Evolutionary conservation across 1,140 invertebrate species (phyloP).

Genomic region (Drosophila pectinifera): DNA sequence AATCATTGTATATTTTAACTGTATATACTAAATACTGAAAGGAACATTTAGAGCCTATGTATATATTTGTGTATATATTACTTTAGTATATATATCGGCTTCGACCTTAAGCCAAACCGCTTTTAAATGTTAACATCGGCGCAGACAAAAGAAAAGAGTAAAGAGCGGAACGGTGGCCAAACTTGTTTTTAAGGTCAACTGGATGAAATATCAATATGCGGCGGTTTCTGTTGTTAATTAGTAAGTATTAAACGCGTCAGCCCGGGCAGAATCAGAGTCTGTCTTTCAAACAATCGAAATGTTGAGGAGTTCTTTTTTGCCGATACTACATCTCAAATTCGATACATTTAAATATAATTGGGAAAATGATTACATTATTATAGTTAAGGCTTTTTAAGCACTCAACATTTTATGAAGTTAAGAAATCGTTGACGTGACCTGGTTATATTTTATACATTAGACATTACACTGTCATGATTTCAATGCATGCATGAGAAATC

Average conservation of each 20-base stretch:
- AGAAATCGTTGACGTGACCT: neutral
- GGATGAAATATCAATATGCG: slow-evolving; percentile 37
- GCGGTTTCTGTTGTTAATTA: slow-evolving; percentile 36
- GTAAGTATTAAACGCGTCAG: slow-evolving; percentile 30
- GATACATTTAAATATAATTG: neutral
- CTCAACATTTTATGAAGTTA: neutral
- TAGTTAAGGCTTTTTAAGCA: neutral
- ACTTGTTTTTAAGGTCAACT: slow-evolving; percentile 76
- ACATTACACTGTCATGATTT: no score
- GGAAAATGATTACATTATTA: neutral
- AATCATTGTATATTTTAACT: neutral
- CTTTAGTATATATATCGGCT: slow-evolving; percentile 42
- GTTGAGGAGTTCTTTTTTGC: neutral
- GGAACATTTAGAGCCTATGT: no score
- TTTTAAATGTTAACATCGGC: slow-evolving; percentile 57
- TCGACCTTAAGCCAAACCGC: slow-evolving; percentile 59
- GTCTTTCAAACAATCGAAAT: neutral
- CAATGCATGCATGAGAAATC: no score
- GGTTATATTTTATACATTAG: no score
- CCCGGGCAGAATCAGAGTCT: neutral
- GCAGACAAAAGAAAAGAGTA: slow-evolving; percentile 34
- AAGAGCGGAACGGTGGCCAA: slow-evolving; percentile 57
- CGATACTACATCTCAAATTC: neutral
- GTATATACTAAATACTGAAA: no score
- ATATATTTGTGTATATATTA: neutral